Evolutionary conservation across 2,797 vertebrate species (phyloP), one percentile per base, ranked within the genome.

Genomic region (Sebastes matsubarae): DNA sequence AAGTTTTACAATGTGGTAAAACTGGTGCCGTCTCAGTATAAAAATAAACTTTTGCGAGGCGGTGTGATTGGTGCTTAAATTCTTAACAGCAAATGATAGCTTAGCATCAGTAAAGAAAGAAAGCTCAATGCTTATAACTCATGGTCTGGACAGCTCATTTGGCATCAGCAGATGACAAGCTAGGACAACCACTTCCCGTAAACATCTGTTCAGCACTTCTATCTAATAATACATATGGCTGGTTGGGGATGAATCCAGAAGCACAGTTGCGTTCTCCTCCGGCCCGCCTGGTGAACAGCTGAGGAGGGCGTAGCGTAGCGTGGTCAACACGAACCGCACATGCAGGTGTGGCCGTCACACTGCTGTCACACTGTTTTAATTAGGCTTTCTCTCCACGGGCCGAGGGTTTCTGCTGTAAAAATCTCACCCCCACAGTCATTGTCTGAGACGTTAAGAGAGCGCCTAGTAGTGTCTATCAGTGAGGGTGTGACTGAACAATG

Each of bases 311-410:
- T 69, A 82, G 88, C 5, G 86, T 68, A 82, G 55, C 67, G 4
- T 57, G 74, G 84, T 75, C 66, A 80, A 42, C 50, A 57, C 12
- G n/a, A 86, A 83, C 88, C 88, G 2, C 89, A 81, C 59, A 13
- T 25, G 80, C 90, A 88, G 90, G 91, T 92, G 92, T 88, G 92
- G 90, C 81, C 82, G 65, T 77, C 27, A 6, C 72, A 58, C 46
- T 36, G 83, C 77, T 64, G 69, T 72, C 82, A 79, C 30, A 68
- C 79, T 82, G 76, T 91, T 66, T 91, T 88, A 90, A 89, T 92
- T 89, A 90, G 72, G 66, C 64, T 78, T 75, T 54, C 6, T 72
- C 60, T 81, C 27, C 27, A 9, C 2, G 22, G 82, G 76, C 3
- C 55, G 60, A 54, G 36, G 71, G 80, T 77, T 89, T 84, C 73